These are phyloP conservation scores for Athetis lepigone DNA, from an alignment of 2,888 invertebrate species.

Conservation along the genomic window DNA sequence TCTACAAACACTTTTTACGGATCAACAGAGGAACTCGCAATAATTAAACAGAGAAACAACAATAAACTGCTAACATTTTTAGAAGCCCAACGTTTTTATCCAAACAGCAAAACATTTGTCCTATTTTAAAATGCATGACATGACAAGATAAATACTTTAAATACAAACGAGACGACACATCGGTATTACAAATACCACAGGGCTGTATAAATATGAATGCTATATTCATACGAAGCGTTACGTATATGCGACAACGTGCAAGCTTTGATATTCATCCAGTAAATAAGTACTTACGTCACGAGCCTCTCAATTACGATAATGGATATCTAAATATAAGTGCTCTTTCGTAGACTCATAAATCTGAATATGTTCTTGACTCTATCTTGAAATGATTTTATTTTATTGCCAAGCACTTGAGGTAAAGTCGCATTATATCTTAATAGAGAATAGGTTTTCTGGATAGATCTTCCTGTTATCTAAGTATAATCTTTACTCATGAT, in stretches of 20 bases:
- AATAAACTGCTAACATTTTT: background rate
- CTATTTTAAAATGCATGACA: slow-evolving; percentile 37
- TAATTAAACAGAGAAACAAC: slow-evolving; percentile 3
- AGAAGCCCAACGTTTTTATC: slow-evolving; percentile 26
- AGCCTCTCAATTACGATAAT: slow-evolving; percentile 55
- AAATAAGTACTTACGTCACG: slow-evolving; percentile 53
- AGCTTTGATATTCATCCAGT: slow-evolving; percentile 42
- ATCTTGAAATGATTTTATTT: slow-evolving; percentile 48
- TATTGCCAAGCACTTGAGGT: slow-evolving; percentile 4
- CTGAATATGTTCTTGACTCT: slow-evolving; percentile 48
- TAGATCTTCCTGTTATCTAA: slow-evolving; percentile 5
- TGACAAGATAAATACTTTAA: slow-evolving; percentile 43
- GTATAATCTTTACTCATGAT: slow-evolving; percentile 23
- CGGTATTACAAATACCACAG: slow-evolving; percentile 37
- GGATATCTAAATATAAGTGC: slow-evolving; percentile 57
- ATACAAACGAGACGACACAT: slow-evolving; percentile 34
- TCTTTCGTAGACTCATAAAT: slow-evolving; percentile 49
- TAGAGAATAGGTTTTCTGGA: background rate
- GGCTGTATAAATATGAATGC: slow-evolving; percentile 7
- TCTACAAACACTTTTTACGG: no score
- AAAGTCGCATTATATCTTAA: background rate
- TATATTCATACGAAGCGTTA: background rate
- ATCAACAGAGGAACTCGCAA: no score
- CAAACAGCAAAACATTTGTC: slow-evolving; percentile 15
- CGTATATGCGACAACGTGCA: slow-evolving; percentile 33